A percentile compares a stretch with the other conserved stretches of the same genome.
phyloP scores from a whole-genome alignment of 2,797 vertebrate genomes.

The Hypotaenidia philippensis region DNA sequence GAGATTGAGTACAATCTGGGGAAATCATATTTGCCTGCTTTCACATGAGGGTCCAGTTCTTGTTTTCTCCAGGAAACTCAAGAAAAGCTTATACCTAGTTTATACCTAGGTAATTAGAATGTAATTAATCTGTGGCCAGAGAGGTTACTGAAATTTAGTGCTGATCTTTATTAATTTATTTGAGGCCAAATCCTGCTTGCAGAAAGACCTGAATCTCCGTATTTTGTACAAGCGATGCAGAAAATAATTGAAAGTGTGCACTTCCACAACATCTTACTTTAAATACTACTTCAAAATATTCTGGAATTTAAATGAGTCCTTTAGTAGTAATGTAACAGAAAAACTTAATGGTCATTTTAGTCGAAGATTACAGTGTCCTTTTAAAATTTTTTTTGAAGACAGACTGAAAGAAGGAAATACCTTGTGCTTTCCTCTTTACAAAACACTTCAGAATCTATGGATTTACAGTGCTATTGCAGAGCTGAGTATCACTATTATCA shows the following conservation, averaged over 20 bases:
- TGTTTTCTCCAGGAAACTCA: neutral
- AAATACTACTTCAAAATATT: neutral
- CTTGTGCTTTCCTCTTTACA: neutral
- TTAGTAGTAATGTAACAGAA: neutral
- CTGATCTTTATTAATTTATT: neutral
- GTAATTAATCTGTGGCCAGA: neutral
- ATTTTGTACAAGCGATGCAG: neutral
- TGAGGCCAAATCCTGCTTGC: neutral
- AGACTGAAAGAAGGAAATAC: neutral
- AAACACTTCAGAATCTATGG: neutral
- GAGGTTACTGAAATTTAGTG: neutral
- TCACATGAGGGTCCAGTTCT: neutral
- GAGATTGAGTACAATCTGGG: neutral
- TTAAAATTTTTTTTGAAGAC: neutral
- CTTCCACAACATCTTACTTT: neutral
- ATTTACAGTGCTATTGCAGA: slow-evolving; percentile 8
- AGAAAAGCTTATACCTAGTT: neutral
- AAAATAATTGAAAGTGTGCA: neutral
- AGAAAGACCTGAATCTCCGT: fast-evolving
- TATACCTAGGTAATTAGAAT: neutral
- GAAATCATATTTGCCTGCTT: neutral
- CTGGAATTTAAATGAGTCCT: neutral
- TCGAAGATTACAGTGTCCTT: neutral
- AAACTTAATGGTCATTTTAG: neutral
- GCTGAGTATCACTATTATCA: neutral